Base-by-base conservation (phyloP, 2,888 invertebrate genomes). In the Fragum sueziense region DNA sequence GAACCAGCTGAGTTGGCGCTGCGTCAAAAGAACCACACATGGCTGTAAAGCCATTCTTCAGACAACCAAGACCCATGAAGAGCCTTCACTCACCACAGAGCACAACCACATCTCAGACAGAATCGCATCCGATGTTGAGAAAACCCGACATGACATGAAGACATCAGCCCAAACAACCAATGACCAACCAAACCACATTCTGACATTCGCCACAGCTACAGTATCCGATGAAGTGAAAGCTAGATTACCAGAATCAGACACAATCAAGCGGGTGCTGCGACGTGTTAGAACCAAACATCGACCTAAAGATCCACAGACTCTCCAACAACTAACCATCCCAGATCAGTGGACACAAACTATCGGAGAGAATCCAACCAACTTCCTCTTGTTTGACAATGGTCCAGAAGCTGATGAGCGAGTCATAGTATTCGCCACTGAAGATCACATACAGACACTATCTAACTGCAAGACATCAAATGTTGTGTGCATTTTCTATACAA, bases 321-420 rank as follows among this genome's bases (percentile, higher is more conserved):
- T 67, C 17, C 67, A 67, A 37, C 29, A 65, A 37, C 34, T 67
- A 20, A 34, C 34, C 25, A 67, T 67, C 33, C 14, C 37, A 34
- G 41, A 33, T 20, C 67, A 37, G 14, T 37, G 67, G 67, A 37
- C 37, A n/a, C n/a, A 67, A 67, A 67, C 14, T 6, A 27, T 41
- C 17, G 27, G 41, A 6, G 22, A 41, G 25, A 41, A 67, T 67
- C 41, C 67, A 34, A 37, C 37, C 25, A 25, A 11, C 3, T 67
- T 67, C 47, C 67, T 67, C 27, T 14, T 67, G 7, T 67, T 41
- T 27, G 67, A 67, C 67, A 67, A 67, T 41, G 67, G 67, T 67
- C n/a, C 67, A 41, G 67, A 41, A n/a, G 41, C 47, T 31, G 67
- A 67, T 33, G 67, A 67, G 33, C 67, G 67, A 31, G 67, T 67